These are phyloP conservation scores for Tinea pellionella DNA, from an alignment of 2,888 invertebrate species.

Conservation along the genomic window DNA sequence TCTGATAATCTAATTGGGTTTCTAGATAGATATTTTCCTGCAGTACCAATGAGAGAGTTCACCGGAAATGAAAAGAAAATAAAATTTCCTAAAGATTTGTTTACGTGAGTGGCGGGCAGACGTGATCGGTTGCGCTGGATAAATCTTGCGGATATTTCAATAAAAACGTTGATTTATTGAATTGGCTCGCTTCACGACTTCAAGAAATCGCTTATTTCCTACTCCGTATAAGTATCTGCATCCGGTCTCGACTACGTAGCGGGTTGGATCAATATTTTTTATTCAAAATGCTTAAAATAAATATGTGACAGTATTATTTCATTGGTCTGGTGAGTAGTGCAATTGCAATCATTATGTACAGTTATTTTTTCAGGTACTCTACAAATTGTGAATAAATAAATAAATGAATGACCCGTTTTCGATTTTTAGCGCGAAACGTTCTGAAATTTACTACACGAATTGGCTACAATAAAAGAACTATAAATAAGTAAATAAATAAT, in stretches of 20 bases:
- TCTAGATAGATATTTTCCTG: slow-evolving; percentile 36
- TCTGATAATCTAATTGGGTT: slow-evolving; percentile 27
- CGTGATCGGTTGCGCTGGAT: slow-evolving; percentile 20
- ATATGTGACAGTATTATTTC: background rate
- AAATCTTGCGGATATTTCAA: slow-evolving; percentile 5
- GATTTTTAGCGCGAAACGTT: background rate
- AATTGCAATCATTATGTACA: background rate
- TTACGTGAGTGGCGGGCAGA: slow-evolving; percentile 47
- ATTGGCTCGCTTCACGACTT: background rate
- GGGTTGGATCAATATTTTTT: background rate
- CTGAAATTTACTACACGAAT: background rate
- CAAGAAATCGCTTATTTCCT: slow-evolving; percentile 3
- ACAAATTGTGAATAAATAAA: too few relatives aligned
- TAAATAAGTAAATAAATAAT: too few relatives aligned
- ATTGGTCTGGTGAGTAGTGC: background rate
- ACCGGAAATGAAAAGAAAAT: slow-evolving; percentile 55
- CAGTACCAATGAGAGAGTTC: slow-evolving; percentile 39
- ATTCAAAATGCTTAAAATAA: background rate
- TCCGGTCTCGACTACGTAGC: background rate
- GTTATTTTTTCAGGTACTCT: background rate
- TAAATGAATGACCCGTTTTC: background rate
- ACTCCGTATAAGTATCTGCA: background rate
- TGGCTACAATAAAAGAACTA: background rate
- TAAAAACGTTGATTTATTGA: background rate
- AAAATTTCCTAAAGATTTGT: slow-evolving; percentile 63